Evolutionary conservation across 37 sponge, comb jelly and placozoan species (phyloP), one percentile per base, ranked within the genome.

Genomic region (Ephydatia muelleri): DNA sequence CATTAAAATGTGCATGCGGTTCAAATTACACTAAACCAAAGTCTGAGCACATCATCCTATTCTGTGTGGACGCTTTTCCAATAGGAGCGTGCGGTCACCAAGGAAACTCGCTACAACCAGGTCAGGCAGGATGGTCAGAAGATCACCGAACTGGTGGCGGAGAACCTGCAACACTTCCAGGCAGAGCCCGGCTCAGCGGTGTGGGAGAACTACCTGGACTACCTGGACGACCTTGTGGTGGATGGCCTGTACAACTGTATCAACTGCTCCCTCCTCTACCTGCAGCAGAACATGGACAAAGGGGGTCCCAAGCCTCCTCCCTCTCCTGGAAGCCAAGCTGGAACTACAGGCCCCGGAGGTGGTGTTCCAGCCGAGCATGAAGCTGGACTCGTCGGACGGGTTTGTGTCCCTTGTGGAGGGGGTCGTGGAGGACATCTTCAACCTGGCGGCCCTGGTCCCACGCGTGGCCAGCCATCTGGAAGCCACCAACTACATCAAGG

Each of bases 291-390:
- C 80, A 80, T 99, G 36, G 33, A 82, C 82, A 37, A 92, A 99
- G 76, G 95, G 94, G 30, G 92, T 94, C 67, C 85, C 38, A 31
- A 93, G 85, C 35, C 65, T 85, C 1, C 85, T 83, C 31, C 99
- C 97, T 3, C 89, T 99, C 72, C 79, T 96, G 67, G 94, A 93
- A 79, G 90, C 90, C 67, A 97, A 94, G 81, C 73, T 99, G 77
- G 99, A 99, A 81, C 94, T 99, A 23, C 92, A 93, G 48, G 89
- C 87, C 1, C 99, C 97, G n/a, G 97, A 94, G 28, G 92, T 92
- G 77, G 80, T 95, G 22, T 99, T 95, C 69, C 33, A 65, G 21
- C 99, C 99, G 97, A 96, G 38, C 86, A 89, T 67, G 97, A 90
- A 1, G 48, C 75, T 57, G n/a, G n/a, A n/a, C n/a, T n/a, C n/a